Evolutionary conservation across 1,140 invertebrate genomes (phyloP).

Genomic region (Probaryconus sp.): DNA sequence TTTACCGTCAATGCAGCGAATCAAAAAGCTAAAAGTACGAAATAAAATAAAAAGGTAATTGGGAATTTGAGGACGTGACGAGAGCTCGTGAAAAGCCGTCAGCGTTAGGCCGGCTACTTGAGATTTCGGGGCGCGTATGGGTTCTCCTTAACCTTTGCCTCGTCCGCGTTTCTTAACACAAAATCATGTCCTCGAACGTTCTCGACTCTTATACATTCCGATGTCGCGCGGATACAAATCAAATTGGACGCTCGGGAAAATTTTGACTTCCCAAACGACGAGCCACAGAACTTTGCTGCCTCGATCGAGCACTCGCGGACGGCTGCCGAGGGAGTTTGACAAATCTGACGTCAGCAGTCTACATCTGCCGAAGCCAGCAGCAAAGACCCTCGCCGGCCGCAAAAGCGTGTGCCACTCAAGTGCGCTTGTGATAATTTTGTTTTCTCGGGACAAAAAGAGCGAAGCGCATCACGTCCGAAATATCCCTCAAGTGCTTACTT

Average conservation of each 20-base stretch:
- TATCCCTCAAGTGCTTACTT: constrained; percentile 18
- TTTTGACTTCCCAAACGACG: constrained; percentile 65
- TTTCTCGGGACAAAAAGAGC: constrained; percentile 18
- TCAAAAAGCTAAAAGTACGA: constrained; percentile 24
- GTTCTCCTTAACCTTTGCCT: constrained; percentile 72
- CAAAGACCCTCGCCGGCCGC: constrained; percentile 1
- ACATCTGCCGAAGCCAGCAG: constrained; percentile 15
- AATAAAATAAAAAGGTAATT: constrained; percentile 51
- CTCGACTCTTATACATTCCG: constrained; percentile 48
- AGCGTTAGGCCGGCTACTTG: constrained; percentile 65
- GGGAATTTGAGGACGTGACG: constrained; percentile 44
- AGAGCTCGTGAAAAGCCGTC: constrained; percentile 16
- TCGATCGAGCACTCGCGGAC: constrained; percentile 18
- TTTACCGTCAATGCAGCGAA: constrained; percentile 28
- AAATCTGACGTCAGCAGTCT: constrained; percentile 57
- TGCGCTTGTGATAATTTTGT: constrained; percentile 37
- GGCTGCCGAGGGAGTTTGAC: constrained; percentile 34
- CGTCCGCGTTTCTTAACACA: constrained; percentile 75
- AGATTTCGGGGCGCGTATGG: constrained; percentile 72
- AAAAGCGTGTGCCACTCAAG: constrained; percentile 31
- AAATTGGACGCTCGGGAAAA: constrained; percentile 66
- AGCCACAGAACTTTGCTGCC: constrained; percentile 22
- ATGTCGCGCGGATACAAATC: constrained; percentile 67
- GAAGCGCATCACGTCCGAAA: constrained; percentile 8
- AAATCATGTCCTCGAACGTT: constrained; percentile 54